Percentiles rank a stretch among this genome's conserved stretches.
phyloP scores from a whole-genome alignment of 2,113 vertebrate genomes.

The Seriola quinqueradiata region DNA sequence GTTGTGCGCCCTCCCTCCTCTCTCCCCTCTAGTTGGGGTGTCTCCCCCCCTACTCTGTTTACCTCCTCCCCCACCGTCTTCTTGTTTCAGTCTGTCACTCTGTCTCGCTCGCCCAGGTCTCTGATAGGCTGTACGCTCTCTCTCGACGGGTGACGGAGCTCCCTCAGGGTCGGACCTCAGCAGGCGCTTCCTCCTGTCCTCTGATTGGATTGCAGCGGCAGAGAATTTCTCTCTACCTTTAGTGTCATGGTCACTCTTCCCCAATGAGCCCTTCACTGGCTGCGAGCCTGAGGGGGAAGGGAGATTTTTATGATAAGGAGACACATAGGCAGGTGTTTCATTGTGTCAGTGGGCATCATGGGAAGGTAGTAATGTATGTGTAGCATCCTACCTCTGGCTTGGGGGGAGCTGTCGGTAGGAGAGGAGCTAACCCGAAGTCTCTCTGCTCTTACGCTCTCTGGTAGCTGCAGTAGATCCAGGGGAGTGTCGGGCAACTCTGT shows the following conservation, averaged over 20 bases:
- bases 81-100: constrained; percentile 84
- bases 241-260: constrained; percentile 73
- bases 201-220: constrained; percentile 63
- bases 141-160: too few species aligned
- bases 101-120: constrained; percentile 81
- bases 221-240: constrained; percentile 80
- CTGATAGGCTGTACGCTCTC: too few species aligned
- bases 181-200: constrained; percentile 82
- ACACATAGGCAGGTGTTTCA: constrained; percentile 7
- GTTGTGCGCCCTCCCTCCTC: constrained; percentile 77
- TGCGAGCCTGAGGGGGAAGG: constrained; percentile 64
- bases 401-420: constrained; percentile 72
- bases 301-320: constrained; percentile 26
- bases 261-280: constrained; percentile 65
- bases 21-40: constrained; percentile 51
- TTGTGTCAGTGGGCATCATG: constrained; percentile 15
- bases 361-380: constrained; percentile 24
- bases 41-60: constrained; percentile 70
- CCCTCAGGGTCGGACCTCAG: constrained; percentile 79
- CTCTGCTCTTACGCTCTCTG: constrained; percentile 83
- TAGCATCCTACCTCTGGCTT: constrained; percentile 74
- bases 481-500: constrained; percentile 86
- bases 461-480: constrained; percentile 89
- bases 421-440: constrained; percentile 77
- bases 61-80: constrained; percentile 71